Evolutionary conservation across 1,140 invertebrate genomes (phyloP).

Genomic region (Platyura marginata): DNA sequence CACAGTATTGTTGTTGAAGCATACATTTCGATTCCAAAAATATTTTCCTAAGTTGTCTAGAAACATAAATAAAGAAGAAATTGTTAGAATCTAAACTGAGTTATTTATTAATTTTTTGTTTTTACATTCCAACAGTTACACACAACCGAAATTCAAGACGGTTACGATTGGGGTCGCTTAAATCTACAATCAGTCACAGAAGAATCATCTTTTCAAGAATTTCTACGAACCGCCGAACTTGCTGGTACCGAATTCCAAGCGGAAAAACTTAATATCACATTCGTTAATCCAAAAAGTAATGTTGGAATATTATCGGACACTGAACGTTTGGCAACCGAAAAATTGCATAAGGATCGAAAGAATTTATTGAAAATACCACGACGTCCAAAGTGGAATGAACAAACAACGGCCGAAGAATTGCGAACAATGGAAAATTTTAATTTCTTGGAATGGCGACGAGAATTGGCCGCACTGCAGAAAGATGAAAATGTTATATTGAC

Average conservation of each 20-base stretch:
- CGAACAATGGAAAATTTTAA: conserved; percentile 53
- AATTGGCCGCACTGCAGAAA: conserved; percentile 63
- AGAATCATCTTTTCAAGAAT: conserved; percentile 88
- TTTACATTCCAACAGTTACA: conserved; percentile 40
- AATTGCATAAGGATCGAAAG: conserved; percentile 44
- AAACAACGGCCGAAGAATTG: conserved; percentile 60
- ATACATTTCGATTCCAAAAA: too few species aligned
- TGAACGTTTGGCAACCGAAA: conserved; percentile 37
- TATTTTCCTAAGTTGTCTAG: too few species aligned
- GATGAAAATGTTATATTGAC: conserved; percentile 59
- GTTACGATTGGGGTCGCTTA: conserved; percentile 72
- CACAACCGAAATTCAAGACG: conserved; percentile 73
- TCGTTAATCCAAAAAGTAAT: conserved; percentile 31
- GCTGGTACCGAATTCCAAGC: conserved; percentile 85
- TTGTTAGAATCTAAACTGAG: conserved; percentile 2
- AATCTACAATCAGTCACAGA: conserved; percentile 91
- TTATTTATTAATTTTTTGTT: background rate
- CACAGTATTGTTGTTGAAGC: too few species aligned
- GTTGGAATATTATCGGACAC: conserved; percentile 41
- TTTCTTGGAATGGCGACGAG: conserved; percentile 78
- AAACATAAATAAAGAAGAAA: too few species aligned
- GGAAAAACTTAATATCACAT: conserved; percentile 66
- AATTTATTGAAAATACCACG: conserved; percentile 57
- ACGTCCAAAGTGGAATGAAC: conserved; percentile 63
- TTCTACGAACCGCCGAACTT: conserved; percentile 81